phyloP scores from a whole-genome alignment of 2,113 vertebrate species.

The Mormyrus iriodes region DNA sequence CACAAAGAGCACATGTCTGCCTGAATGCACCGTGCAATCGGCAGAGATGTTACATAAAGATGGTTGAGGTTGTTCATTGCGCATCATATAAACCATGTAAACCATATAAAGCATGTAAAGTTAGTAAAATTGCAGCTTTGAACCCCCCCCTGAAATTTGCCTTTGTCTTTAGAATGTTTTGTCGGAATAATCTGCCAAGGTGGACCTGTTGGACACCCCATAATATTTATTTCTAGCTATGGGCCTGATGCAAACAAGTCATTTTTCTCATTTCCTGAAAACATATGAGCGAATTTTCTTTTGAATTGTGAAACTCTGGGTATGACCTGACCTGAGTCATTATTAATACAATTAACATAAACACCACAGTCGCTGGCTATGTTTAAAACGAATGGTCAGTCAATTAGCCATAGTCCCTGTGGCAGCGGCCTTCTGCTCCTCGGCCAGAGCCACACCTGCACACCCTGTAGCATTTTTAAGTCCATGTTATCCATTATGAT shows the following conservation, averaged over 20 bases:
- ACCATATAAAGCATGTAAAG: too few relatives aligned
- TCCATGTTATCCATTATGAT: background rate
- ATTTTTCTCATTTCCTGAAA: background rate
- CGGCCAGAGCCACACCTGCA: too few relatives aligned
- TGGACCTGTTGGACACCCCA: background rate
- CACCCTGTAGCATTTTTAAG: too few relatives aligned
- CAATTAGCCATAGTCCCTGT: too few relatives aligned
- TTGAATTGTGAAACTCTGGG: background rate
- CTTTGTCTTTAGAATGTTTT: too few relatives aligned
- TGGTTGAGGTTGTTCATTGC: background rate
- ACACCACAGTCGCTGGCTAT: background rate
- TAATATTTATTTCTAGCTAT: background rate
- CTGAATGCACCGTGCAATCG: background rate
- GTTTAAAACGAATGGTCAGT: too few relatives aligned
- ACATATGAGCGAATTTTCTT: background rate
- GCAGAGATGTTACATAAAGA: background rate
- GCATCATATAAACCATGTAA: background rate
- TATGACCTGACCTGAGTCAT: background rate
- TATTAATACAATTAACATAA: background rate
- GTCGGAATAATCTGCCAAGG: background rate
- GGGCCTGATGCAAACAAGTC: background rate
- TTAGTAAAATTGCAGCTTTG: background rate
- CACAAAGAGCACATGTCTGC: background rate
- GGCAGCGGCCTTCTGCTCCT: background rate
- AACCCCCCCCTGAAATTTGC: background rate